These are phyloP conservation scores for Hyppa rectilinea DNA, from an alignment of 2,888 invertebrate species.

Conservation along the genomic window DNA sequence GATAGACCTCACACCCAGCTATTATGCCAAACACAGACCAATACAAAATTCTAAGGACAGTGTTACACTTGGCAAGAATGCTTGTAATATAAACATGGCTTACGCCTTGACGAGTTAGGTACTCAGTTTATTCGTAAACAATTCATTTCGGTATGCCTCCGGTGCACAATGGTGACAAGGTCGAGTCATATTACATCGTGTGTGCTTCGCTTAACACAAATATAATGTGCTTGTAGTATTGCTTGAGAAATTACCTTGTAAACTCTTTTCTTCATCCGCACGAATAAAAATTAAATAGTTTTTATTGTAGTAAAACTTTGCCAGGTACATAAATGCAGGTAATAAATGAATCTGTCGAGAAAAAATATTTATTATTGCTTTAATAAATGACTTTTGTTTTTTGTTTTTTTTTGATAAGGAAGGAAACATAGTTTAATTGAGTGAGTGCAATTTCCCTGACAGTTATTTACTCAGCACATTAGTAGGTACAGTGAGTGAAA, in stretches of 20 bases:
- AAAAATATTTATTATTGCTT: too few relatives aligned
- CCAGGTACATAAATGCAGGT: background rate
- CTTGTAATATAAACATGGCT: conserved; percentile 11
- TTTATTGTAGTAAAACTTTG: background rate
- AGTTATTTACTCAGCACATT: background rate
- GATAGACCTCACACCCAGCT: too few relatives aligned
- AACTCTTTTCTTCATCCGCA: background rate
- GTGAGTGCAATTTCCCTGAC: background rate
- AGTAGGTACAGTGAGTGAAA: background rate
- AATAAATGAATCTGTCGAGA: background rate
- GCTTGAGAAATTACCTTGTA: background rate
- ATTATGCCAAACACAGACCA: background rate
- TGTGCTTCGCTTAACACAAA: conserved; percentile 3
- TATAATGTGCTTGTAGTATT: background rate
- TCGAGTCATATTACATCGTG: conserved; percentile 19
- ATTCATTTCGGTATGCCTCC: conserved; percentile 43
- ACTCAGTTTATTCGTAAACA: conserved; percentile 43
- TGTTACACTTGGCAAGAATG: conserved; percentile 4
- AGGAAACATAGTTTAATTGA: background rate
- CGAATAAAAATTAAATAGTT: background rate
- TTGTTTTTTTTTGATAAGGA: background rate
- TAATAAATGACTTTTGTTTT: too few relatives aligned
- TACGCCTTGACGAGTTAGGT: conserved; percentile 18
- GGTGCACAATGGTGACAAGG: conserved; percentile 33
- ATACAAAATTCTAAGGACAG: background rate